Evolutionary conservation across 2,113 vertebrate genomes (phyloP).

Genomic region (Formicarius rufipectus): DNA sequence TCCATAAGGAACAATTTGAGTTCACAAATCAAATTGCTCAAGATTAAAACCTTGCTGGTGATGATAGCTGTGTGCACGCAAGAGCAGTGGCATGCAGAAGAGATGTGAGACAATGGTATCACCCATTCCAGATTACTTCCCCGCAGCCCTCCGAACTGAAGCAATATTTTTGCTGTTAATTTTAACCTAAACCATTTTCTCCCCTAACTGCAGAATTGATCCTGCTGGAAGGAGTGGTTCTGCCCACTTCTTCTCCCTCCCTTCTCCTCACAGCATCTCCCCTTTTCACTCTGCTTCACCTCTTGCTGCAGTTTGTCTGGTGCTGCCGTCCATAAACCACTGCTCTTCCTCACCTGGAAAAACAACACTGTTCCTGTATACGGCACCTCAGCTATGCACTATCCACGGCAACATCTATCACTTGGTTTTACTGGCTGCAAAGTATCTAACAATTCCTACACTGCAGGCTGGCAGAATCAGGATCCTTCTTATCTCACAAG

Average conservation of each 20-base stretch:
- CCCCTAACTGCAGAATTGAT: background rate
- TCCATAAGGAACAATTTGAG: background rate
- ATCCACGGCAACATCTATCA: background rate
- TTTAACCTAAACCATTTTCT: background rate
- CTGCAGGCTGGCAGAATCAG: background rate
- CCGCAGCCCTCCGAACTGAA: background rate
- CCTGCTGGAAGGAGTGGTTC: background rate
- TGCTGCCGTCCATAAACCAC: background rate
- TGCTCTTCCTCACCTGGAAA: background rate
- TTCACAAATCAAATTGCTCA: background rate
- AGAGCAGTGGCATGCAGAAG: background rate
- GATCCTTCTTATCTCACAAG: background rate
- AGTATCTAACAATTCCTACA: background rate
- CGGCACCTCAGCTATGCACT: background rate
- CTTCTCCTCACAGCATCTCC: background rate
- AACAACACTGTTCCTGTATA: background rate
- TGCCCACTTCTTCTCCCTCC: background rate
- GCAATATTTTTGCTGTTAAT: background rate
- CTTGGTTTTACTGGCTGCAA: background rate
- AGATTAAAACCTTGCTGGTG: background rate
- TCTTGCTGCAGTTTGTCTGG: background rate
- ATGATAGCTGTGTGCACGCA: background rate
- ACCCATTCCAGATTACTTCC: background rate
- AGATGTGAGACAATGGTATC: background rate
- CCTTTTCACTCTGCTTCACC: background rate